Evolutionary conservation across 2,113 vertebrate genomes (phyloP), one percentile per base, ranked within the genome.

Genomic region (Symphodus melops): DNA sequence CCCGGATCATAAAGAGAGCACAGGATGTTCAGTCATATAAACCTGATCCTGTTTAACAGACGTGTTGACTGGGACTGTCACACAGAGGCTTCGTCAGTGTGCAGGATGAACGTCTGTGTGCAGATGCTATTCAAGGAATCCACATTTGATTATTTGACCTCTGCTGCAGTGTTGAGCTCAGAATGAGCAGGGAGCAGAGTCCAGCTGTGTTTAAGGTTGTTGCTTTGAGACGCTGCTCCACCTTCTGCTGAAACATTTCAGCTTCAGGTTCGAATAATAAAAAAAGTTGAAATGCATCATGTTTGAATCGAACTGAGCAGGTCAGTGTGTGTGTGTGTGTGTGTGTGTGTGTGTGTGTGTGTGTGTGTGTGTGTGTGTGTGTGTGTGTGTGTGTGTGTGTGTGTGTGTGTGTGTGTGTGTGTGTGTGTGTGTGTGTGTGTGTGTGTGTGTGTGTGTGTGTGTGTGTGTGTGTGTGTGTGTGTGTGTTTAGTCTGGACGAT

Each of bases 21-120:
- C 9, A 19, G n/a, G 13, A 57, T 55, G 48, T n/a, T 52, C 57
- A 57, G 28, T 58, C 53, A 54, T 25, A 6, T 69, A 11, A 70
- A 48, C 52, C 19, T 28, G 41, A 39, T 54, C 10, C 20, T 23
- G 11, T 53, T 6, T 3, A 23, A 12, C 9, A 37, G 28, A 25
- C 21, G 8, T 25, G 36, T 23, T 48, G 46, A 46, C 44, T 14
- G 44, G 17, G 3, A 33, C 16, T 21, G 19, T 46, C 8, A 4
- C 41, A 8, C 12, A 13, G 17, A 3, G n/a, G 33, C n/a, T 65
- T 8, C 13, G 49, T 48, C 17, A 33, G 11, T 49, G 42, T n/a
- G 9, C 19, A 19, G 55, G 19, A 70, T 17, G 51, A 25, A 60
- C 0, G 23, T 4, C 9, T 37, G 68, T 51, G 1, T 16, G 44